Evolutionary conservation across 2,113 vertebrate genomes (phyloP), one percentile per base, ranked within the genome.

Genomic region (Cyphomyrus plagiostoma): DNA sequence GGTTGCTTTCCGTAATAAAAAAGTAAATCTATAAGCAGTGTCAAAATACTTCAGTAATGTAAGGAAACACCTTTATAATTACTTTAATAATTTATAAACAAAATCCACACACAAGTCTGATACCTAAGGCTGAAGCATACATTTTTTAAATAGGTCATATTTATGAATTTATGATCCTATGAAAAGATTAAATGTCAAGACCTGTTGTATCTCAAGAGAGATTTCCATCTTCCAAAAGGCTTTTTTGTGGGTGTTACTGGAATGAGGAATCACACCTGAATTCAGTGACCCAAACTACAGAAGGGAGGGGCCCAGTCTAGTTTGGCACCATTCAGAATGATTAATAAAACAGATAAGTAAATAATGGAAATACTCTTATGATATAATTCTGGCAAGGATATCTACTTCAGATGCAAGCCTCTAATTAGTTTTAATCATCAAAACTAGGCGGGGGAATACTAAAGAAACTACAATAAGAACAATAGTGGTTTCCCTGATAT

Each of bases 71-170:
- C 26, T 30, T 39, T 62, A 83, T 46, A 48, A 80, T 66, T 45
- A 15, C 19, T 19, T 88, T 30, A 80, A 53, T 90, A 87, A 39
- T 88, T 86, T 13, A 26, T 35, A 90, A 89, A 88, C 6, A 0
- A 0, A 1, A 7, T 86, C 50, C 35, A 10, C 46, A 45, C 87
- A 62, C 39, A 80, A 88, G 85, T 86, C n/a, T 10, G 7, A 2
- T 80, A 70, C 26, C 70, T 77, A 23, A 89, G 62, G 84, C 0
- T 8, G 88, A 88, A 39, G 74, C 89, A 89, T 91, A 86, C 90
- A 91, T 92, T 88, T 90, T 90, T 91, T n/a, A 93, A 92, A 77
- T 92, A 90, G 91, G 91, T 93, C 91, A 91, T 88, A 89, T 52
- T 17, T 82, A 91, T 89, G 23, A 92, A 91, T 91, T 90, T 56